Base-by-base conservation (phyloP, 2,797 vertebrate species). In the Xerus rutilus region DNA sequence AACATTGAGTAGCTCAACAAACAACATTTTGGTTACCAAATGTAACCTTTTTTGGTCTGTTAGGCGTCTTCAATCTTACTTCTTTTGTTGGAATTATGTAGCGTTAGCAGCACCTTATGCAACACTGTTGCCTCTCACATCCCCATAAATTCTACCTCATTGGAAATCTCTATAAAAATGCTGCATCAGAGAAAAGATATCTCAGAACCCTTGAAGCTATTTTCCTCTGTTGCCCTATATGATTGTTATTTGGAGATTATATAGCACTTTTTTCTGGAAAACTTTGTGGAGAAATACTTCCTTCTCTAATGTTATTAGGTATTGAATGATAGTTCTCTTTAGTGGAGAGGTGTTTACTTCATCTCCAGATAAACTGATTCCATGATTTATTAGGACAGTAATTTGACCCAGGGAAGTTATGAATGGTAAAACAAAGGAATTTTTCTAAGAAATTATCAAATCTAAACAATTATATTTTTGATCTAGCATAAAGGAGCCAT, bases 181-280 rank as follows among this genome's bases (percentile, higher is more conserved):
- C 25, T 49, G 3, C 7, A 30, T 54, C 70, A 12, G 64, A 86
- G n/a, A 62, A 74, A 87, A 87, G 47, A 79, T 15, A 47, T 20
- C 10, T 78, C 64, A 86, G 70, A 65, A 93, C 52, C 13, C 45
- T 73, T 81, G 39, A 79, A 79, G 57, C 49, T 65, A 17, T 45
- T 92, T 85, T 25, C 39, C 32, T 76, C 69, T 91, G 45, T 52
- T 54, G 78, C 52, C 9, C 78, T 70, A 70, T 79, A 65, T 70
- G 59, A 94, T n/a, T 81, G 30, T 67, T 95, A 73, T 85, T 92
- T 95, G 93, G n/a, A 89, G 91, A 92, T 89, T 62, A 78, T 65
- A 64, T 12, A n/a, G 88, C 43, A 82, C 8, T 93, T 83, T 86
- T 82, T 11, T n/a, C 54, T 76, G 54, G 59, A 79, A 89, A 84